phyloP scores from a whole-genome alignment of 53 echinoderm and acorn worm genomes.

The Echinometra lucunter region DNA sequence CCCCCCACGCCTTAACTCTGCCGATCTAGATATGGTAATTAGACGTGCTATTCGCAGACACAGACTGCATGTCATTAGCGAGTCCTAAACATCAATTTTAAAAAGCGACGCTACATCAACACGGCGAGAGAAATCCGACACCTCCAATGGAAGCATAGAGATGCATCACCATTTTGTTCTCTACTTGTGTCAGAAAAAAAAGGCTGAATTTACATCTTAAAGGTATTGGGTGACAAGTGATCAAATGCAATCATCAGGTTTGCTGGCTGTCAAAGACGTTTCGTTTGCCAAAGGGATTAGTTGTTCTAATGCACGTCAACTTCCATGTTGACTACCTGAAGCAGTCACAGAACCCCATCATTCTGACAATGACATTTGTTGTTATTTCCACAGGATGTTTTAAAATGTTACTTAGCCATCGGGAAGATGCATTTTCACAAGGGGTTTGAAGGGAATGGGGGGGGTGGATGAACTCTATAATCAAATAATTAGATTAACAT shows the following conservation, averaged over 20 bases:
- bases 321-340: neutral
- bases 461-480: neutral
- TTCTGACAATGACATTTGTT: slow-evolving; percentile 13
- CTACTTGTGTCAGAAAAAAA: slow-evolving; percentile 31
- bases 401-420: neutral
- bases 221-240: slow-evolving; percentile 33
- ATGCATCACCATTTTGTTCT: slow-evolving; percentile 45
- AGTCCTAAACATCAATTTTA: slow-evolving; percentile 62
- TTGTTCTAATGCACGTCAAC: neutral
- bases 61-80: slow-evolving; percentile 63
- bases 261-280: neutral
- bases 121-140: slow-evolving; percentile 48
- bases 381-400: neutral
- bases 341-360: neutral
- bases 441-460: neutral
- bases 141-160: slow-evolving; percentile 26
- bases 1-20: slow-evolving; percentile 24
- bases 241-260: slow-evolving; percentile 26
- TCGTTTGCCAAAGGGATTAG: slow-evolving; percentile 38
- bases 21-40: slow-evolving; percentile 59
- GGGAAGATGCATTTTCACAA: neutral
- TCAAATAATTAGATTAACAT: neutral
- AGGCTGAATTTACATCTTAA: slow-evolving; percentile 37
- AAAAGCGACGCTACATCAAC: slow-evolving; percentile 66
- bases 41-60: slow-evolving; percentile 23